Evolutionary conservation across 2,113 vertebrate species (phyloP).

Genomic region (Ptyas mucosa): DNA sequence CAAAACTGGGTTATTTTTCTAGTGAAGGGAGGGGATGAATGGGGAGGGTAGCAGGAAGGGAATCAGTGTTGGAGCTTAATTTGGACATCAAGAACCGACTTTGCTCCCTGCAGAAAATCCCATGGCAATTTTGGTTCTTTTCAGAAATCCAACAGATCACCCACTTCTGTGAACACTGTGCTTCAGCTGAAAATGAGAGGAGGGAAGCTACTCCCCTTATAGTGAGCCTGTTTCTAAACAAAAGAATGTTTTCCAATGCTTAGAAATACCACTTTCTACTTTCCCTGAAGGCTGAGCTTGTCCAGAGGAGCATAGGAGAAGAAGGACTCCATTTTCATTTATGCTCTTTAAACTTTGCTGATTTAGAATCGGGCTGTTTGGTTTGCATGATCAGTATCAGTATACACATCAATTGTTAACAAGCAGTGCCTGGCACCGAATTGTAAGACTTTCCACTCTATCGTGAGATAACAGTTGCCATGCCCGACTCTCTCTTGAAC

Average conservation of each 20-base stretch:
- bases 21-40: background rate
- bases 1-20: background rate
- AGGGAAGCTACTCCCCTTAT: background rate
- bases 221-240: background rate
- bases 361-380: background rate
- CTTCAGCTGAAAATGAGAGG: background rate
- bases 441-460: slow-evolving; percentile 20
- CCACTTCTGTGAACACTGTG: background rate
- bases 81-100: background rate
- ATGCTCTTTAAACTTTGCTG: background rate
- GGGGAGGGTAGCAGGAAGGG: background rate
- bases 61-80: background rate
- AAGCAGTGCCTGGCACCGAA: slow-evolving; percentile 38
- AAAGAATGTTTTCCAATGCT: background rate
- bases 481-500: background rate
- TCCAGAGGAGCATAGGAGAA: background rate
- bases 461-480: slow-evolving; percentile 25
- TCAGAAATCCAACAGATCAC: background rate
- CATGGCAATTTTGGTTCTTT: background rate
- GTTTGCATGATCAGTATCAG: background rate
- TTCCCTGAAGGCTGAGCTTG: background rate
- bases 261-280: background rate
- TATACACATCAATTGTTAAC: background rate
- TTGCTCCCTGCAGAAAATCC: background rate
- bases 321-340: background rate